phyloP scores from a whole-genome alignment of 2,888 invertebrate genomes.

The Baronia brevicornis region DNA sequence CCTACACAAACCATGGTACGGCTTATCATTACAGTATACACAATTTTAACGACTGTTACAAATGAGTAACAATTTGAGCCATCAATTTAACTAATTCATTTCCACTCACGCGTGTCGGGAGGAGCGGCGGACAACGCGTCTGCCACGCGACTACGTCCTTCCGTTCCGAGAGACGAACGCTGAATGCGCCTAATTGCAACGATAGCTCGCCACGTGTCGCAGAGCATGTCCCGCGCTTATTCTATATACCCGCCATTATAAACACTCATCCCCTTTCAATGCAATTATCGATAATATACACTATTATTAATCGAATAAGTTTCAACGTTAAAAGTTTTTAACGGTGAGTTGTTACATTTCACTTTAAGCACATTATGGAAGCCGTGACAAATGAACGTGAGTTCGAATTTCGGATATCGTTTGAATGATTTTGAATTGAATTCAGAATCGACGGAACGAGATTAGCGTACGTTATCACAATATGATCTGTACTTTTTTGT shows the following conservation, averaged over 20 bases:
- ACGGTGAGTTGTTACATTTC: slow-evolving; percentile 10
- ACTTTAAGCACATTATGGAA: slow-evolving; percentile 23
- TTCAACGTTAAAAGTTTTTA: slow-evolving; percentile 10
- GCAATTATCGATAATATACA: slow-evolving; percentile 12
- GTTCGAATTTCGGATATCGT: slow-evolving; percentile 50
- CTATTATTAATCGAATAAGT: not conserved
- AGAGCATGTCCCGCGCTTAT: slow-evolving; percentile 34
- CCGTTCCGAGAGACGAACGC: slow-evolving; percentile 30
- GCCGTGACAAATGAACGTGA: slow-evolving; percentile 61
- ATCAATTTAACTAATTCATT: slow-evolving; percentile 57
- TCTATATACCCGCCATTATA: slow-evolving; percentile 22
- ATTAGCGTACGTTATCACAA: slow-evolving; percentile 29
- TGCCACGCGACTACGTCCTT: slow-evolving; percentile 34
- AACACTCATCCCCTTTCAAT: slow-evolving; percentile 8
- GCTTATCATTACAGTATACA: slow-evolving; percentile 2
- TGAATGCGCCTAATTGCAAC: slow-evolving; percentile 66
- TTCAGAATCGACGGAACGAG: slow-evolving; percentile 30
- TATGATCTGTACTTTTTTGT: too few species aligned
- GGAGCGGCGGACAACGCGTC: slow-evolving; percentile 29
- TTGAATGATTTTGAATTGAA: slow-evolving; percentile 38
- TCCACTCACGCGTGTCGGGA: slow-evolving; percentile 43
- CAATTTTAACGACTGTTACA: slow-evolving; percentile 7
- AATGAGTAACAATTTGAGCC: slow-evolving; percentile 36
- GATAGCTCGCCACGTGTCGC: slow-evolving; percentile 52
- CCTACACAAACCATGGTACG: too few species aligned